phyloP scores from a whole-genome alignment of 2,888 invertebrate species.

The Drosophila anceps region DNA sequence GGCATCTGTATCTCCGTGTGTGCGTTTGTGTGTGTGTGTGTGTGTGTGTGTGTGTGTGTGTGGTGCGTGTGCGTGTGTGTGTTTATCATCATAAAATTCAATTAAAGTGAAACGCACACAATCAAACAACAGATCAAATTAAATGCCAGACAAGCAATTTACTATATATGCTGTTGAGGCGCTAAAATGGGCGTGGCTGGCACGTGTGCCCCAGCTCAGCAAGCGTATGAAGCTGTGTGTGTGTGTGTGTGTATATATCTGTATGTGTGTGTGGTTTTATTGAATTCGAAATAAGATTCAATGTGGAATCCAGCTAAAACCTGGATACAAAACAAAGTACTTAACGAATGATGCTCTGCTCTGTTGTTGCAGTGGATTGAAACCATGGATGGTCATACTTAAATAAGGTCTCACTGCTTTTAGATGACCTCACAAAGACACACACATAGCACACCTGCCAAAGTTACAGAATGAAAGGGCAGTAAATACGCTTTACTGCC shows the following conservation, averaged over 20 bases:
- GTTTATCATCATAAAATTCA: constrained; percentile 78
- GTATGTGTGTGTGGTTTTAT: constrained; percentile 44
- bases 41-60: constrained; percentile 28
- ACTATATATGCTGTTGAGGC: constrained; percentile 59
- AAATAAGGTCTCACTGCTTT: constrained; percentile 27
- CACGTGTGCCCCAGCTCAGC: constrained; percentile 38
- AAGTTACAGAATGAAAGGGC: constrained; percentile 25
- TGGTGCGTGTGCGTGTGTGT: too few relatives aligned
- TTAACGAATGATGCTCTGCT: constrained; percentile 2
- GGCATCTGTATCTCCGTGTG: constrained; percentile 3
- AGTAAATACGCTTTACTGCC: constrained; percentile 49
- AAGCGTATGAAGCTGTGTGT: constrained; percentile 1
- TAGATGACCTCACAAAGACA: constrained; percentile 8
- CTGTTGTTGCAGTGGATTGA: constrained; percentile 5
- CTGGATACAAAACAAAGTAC: constrained; percentile 28
- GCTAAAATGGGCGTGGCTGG: constrained; percentile 59
- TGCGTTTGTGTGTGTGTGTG: constrained; percentile 12
- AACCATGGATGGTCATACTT: constrained; percentile 43
- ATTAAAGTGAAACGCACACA: constrained; percentile 79
- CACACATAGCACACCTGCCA: constrained; percentile 36
- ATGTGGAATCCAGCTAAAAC: constrained; percentile 39
- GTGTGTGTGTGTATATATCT: constrained; percentile 13
- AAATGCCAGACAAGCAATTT: constrained; percentile 80
- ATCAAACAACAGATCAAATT: constrained; percentile 81
- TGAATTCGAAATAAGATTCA: constrained; percentile 63